phyloP scores from a whole-genome alignment of 2,888 invertebrate species.

The Chloromyia formosa region DNA sequence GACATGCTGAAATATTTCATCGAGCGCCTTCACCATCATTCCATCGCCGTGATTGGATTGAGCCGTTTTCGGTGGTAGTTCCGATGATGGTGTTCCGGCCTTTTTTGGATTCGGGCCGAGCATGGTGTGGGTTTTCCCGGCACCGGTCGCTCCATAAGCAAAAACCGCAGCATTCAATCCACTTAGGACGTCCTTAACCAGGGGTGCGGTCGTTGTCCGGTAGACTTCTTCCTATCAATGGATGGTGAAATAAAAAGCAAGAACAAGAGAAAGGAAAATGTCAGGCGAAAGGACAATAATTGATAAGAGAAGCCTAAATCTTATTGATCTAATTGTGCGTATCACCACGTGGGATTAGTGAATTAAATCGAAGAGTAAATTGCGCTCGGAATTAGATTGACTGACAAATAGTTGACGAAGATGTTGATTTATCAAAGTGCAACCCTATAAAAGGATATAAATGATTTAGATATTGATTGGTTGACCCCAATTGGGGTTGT shows the following conservation, averaged over 20 bases:
- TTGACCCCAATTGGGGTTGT: constrained; percentile 3
- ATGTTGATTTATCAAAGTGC: not conserved
- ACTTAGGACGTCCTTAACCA: constrained; percentile 85
- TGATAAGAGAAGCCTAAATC: constrained; percentile 2
- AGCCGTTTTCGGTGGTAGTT: constrained; percentile 52
- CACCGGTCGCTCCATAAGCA: constrained; percentile 72
- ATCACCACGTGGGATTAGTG: not conserved
- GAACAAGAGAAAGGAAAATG: not conserved
- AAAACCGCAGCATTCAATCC: constrained; percentile 97
- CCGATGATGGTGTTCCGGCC: constrained; percentile 53
- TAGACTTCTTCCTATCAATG: constrained; percentile 77
- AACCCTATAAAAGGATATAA: not conserved
- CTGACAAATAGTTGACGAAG: not conserved
- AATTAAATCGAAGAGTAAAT: not conserved
- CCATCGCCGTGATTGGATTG: constrained; percentile 58
- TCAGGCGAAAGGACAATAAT: not conserved
- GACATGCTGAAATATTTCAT: constrained; percentile 62
- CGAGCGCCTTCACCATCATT: constrained; percentile 63
- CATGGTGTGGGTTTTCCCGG: constrained; percentile 65
- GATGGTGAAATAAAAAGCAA: constrained; percentile 1
- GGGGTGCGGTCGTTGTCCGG: constrained; percentile 81
- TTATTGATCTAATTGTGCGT: constrained; percentile 19
- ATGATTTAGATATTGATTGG: constrained; percentile 24
- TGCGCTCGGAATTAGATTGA: not conserved
- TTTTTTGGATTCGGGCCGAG: constrained; percentile 62